Base-by-base conservation (phyloP, 2,888 invertebrate species). In the Drosophila mercatorum region DNA sequence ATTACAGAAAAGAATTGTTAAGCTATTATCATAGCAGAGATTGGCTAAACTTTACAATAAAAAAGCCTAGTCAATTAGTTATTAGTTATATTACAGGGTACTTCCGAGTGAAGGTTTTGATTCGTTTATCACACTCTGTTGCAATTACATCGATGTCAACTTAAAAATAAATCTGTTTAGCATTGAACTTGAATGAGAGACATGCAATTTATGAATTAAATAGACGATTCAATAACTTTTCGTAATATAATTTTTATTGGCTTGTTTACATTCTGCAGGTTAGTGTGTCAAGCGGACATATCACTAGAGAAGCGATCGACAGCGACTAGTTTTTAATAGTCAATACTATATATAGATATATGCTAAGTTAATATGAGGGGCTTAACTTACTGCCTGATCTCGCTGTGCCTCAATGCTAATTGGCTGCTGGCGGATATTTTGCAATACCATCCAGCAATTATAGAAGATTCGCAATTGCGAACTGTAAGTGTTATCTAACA, bases 391-490 rank as follows among this genome's bases (percentile, higher is more conserved):
- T 62, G 56, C 46, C 62, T 80, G 14, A 40, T 78, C 53, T 57
- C 58, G 8, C 17, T 62, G 2, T 65, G 59, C 26, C 31, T 71
- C 47, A 47, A 57, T 36, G 53, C 11, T 10, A 65, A 64, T 65
- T 17, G 61, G 6, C 49, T 41, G 40, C 34, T 17, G 3, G 52
- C 55, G 2, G 14, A 61, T 41, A n/a, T 80, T 22, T 0, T 62
- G 28, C 43, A 57, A 41, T 68, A 75, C 44, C 43, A 60, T 43
- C 22, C 68, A 1, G 1, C 0, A 0, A 22, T 71, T 26, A 38
- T 81, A 12, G 81, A 73, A 64, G 81, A 69, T 64, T 71, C 71
- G 3, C 17, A 67, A 3, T 38, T 84, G 26, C 55, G 31, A n/a
- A 58, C 70, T 31, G 83, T 88, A 22, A 61, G 68, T 56, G 4